Conservation (phyloP, 2,888 invertebrate species). For the Eupithecia centaureata region DNA sequence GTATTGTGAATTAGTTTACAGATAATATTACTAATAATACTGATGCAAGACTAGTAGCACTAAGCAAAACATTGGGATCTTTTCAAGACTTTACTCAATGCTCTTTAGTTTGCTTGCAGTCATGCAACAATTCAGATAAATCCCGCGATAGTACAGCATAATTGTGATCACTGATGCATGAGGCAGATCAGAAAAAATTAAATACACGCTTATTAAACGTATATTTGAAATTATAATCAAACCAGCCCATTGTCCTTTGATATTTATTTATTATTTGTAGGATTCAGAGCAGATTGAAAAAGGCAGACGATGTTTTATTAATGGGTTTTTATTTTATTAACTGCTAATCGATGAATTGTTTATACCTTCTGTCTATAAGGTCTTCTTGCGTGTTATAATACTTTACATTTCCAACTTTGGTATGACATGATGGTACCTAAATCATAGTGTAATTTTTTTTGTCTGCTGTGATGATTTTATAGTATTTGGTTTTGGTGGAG, state of each 20-base stretch:
- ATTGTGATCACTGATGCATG: slow-evolving; percentile 51
- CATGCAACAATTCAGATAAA: slow-evolving; percentile 1
- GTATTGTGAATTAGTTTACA: no score
- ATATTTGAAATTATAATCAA: slow-evolving; percentile 37
- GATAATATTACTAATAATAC: background rate
- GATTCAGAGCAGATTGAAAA: slow-evolving; percentile 21
- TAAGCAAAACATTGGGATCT: background rate
- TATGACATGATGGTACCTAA: background rate
- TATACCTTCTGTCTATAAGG: background rate
- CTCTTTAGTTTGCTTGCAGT: background rate
- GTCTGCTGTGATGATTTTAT: background rate
- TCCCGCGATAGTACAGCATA: slow-evolving; percentile 29
- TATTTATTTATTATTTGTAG: slow-evolving; percentile 23
- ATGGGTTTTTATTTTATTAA: slow-evolving; percentile 10
- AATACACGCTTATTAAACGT: slow-evolving; percentile 20
- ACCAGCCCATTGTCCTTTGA: slow-evolving; percentile 26
- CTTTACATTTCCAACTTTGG: background rate
- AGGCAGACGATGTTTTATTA: slow-evolving; percentile 13
- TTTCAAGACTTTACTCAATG: background rate
- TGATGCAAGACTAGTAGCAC: background rate
- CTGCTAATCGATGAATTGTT: slow-evolving; percentile 8
- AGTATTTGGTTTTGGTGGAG: background rate
- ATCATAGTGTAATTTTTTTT: background rate
- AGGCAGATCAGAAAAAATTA: slow-evolving; percentile 42
- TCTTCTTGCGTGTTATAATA: background rate